Percentiles rank a stretch among this genome's conserved stretches.
Evolutionary conservation across 2,888 invertebrate genomes (phyloP).

Genomic region (Erebia aethiops): DNA sequence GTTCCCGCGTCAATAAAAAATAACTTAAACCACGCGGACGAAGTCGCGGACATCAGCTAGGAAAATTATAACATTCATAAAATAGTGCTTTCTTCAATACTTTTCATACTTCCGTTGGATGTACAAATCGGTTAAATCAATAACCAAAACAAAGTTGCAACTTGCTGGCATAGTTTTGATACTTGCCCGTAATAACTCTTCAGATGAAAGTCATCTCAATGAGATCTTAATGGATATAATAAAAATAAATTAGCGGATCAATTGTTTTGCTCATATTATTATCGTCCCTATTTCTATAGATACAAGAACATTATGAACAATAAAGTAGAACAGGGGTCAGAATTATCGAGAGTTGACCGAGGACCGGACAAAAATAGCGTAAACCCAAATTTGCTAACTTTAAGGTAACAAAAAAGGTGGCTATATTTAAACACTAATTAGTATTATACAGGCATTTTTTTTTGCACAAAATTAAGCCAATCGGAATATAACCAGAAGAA

Average conservation of each 20-base stretch:
- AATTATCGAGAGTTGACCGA: conserved; percentile 6
- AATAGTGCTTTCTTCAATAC: no score
- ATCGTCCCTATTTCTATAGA: not conserved
- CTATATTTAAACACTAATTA: no score
- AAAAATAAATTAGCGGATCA: conserved; percentile 8
- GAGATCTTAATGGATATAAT: not conserved
- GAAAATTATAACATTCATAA: no score
- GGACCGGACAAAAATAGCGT: not conserved
- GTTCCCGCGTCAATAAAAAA: no score
- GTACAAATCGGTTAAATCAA: not conserved
- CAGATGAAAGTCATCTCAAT: not conserved
- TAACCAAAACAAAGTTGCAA: no score
- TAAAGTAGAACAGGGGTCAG: conserved; percentile 11
- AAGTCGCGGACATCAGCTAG: no score
- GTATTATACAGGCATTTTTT: not conserved
- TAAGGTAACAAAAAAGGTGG: not conserved
- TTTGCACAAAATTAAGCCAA: not conserved
- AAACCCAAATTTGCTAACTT: not conserved
- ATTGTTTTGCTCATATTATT: conserved; percentile 2
- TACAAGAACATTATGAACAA: conserved; percentile 3
- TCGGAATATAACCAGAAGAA: not conserved
- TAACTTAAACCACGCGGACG: no score
- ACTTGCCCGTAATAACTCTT: not conserved
- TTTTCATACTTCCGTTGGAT: not conserved
- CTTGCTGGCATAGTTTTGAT: not conserved